These are phyloP conservation scores for Megalops cyprinoides DNA, from an alignment of 2,797 vertebrate genomes.

Conservation along the genomic window DNA sequence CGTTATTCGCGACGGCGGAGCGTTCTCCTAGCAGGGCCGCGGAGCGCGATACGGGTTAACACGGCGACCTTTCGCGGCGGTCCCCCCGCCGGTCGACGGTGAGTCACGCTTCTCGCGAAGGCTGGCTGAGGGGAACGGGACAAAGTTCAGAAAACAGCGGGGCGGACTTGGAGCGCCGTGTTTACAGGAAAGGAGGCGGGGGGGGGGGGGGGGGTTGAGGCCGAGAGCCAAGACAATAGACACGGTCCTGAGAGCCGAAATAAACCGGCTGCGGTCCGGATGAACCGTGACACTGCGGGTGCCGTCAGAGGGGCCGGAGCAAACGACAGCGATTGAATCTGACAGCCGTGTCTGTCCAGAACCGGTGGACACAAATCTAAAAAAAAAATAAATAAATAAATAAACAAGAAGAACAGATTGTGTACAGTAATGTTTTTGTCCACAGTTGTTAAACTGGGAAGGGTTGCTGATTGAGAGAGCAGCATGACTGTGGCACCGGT, in stretches of 20 bases:
- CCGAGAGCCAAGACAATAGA: slow-evolving; percentile 20
- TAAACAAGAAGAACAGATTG: not conserved
- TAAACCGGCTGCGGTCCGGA: not conserved
- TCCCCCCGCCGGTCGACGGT: not conserved
- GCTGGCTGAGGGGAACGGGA: not conserved
- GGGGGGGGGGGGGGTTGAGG: not conserved
- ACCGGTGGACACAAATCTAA: not conserved
- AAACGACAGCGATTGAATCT: not conserved
- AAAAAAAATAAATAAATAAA: not conserved
- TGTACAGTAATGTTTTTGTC: not conserved
- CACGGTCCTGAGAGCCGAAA: not conserved
- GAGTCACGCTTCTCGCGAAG: slow-evolving; percentile 15
- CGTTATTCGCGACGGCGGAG: not conserved
- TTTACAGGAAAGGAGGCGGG: slow-evolving; percentile 24
- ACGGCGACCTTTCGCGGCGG: not conserved
- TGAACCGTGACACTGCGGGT: not conserved
- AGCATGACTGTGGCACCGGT: not conserved
- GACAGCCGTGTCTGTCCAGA: not conserved
- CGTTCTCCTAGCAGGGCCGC: not conserved
- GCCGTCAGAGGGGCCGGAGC: slow-evolving; percentile 1
- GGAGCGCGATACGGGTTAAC: not conserved
- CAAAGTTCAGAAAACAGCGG: slow-evolving; percentile 13
- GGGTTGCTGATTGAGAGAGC: not conserved
- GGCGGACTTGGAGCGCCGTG: not conserved
- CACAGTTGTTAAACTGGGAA: not conserved